Evolutionary conservation across 92 coral and sea anemone species (phyloP), one percentile per base, ranked within the genome.

Genomic region (Blastomussa wellsi): DNA sequence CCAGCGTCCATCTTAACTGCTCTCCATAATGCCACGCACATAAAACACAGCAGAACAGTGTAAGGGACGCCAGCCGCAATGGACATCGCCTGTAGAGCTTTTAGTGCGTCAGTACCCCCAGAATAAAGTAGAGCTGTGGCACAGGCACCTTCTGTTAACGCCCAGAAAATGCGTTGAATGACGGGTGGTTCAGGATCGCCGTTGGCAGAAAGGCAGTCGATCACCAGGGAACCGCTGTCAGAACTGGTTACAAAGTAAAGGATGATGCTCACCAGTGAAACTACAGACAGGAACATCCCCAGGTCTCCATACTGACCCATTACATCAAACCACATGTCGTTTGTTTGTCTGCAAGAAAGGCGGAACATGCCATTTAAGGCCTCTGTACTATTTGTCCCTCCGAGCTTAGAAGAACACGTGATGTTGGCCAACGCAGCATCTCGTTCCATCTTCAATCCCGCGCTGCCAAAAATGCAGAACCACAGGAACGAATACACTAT

Each of bases 181-280:
- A 93, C 84, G 14, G 98, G 98, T 38, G 98, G 98, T 35, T 95
- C 97, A 39, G 93, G 97, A 77, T 91, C 91, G 29, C 98, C 98
- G 69, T 95, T 95, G 42, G 98, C 95, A 71, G 96, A 92, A 10
- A 95, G 87, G 83, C 96, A 91, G 88, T 95, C 98, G 42, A 95
- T 93, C 78, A 95, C 93, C 47, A 95, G 90, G 37, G 98, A 95
- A 44, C 98, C 98, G 80, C 98, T 95, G 80, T 95, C 98, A 4
- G 98, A 95, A 76, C 98, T 95, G 44, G 98, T 95, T 75, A 95
- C 98, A 84, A 95, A 95, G 86, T 95, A 95, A 28, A 95, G 91
- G 53, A 91, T 88, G 49, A 94, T 81, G 17, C 92, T 86, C 14
- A 95, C 77, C n/a, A 95, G 89, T 79, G 98, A 93, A 32, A 93